Evolutionary conservation across 2,797 vertebrate genomes (phyloP), one percentile per base, ranked within the genome.

Genomic region (Anguilla anguilla): DNA sequence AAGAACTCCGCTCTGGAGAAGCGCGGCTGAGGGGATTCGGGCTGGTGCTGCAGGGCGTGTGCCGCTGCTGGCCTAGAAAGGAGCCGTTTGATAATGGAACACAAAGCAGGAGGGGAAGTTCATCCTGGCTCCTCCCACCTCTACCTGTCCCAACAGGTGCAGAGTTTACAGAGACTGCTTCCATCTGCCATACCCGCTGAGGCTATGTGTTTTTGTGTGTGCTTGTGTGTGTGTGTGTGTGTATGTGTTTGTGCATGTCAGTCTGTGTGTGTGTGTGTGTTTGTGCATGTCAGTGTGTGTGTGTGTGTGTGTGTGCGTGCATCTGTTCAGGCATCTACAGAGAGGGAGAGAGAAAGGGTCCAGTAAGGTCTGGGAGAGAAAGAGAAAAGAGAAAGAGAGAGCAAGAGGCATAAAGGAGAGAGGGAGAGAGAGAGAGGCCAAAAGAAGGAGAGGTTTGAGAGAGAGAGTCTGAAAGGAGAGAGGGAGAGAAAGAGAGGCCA

Each of bases 241-340:
- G 31, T 51, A 1, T 61, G 31, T 67, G 5, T 51, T 1, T 4
- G 2, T 51, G 49, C n/a, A n/a, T n/a, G n/a, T n/a, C n/a, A n/a
- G n/a, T n/a, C n/a, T 61, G 57, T 61, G 10, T 61, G 57, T 17
- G 5, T n/a, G 67, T 28, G 22, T 4, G 67, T 22, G 57, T 57
- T 22, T 28, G 31, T 7, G 2, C 61, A n/a, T 35, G 35, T 35
- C 35, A 35, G 31, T 67, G 5, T 5, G 39, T 55, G 46, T 84
- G 72, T 31, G 46, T 25, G 57, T 85, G 77, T 67, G 9, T 22
- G 59, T 35, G 55, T 88, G 82, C 72, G 46, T 43, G 39, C 67
- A 51, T 46, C 35, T 39, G 13, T 57, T 39, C 74, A 67, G 19
- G 5, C 22, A 7, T 64, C 61, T 61, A 22, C 5, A 28, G 69